Evolutionary conservation across 1,140 invertebrate genomes (phyloP).

Genomic region (Nomia melanderi): DNA sequence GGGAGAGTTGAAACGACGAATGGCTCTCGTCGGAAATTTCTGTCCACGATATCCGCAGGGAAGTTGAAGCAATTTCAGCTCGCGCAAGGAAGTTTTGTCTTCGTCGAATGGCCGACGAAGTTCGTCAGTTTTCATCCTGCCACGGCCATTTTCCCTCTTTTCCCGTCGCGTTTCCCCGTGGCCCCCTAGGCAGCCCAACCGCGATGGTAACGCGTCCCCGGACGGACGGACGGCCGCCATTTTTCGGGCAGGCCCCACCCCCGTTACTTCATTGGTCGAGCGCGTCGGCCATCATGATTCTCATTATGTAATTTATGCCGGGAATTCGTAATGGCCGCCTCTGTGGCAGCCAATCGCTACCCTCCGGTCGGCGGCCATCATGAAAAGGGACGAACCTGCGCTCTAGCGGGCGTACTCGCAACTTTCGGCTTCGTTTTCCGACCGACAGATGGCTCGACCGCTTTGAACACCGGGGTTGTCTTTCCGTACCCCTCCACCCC

Average conservation of each 20-base stretch:
- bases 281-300: constrained; percentile 74
- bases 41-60: rapidly evolving
- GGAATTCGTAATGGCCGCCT: constrained; percentile 78
- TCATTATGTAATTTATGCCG: constrained; percentile 75
- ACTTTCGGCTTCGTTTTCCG: constrained; percentile 50
- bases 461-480: constrained; percentile 49
- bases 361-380: constrained; percentile 69
- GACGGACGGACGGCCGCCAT: constrained; percentile 51
- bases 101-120: neutral
- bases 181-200: too few species aligned
- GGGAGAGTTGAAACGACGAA: too few species aligned
- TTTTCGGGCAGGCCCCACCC: constrained; percentile 68
- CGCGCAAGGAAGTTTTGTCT: neutral
- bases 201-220: neutral
- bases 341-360: constrained; percentile 71
- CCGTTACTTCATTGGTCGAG: constrained; percentile 72
- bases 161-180: neutral
- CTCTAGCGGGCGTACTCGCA: constrained; percentile 69
- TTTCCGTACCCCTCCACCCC: too few species aligned
- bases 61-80: neutral
- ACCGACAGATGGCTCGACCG: constrained; percentile 73
- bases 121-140: neutral
- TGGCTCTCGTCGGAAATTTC: rapidly evolving
- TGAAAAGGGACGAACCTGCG: constrained; percentile 65
- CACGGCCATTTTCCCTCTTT: neutral